These are phyloP conservation scores for Plestiodon gilberti DNA, from an alignment of 2,113 vertebrate genomes.

Conservation along the genomic window DNA sequence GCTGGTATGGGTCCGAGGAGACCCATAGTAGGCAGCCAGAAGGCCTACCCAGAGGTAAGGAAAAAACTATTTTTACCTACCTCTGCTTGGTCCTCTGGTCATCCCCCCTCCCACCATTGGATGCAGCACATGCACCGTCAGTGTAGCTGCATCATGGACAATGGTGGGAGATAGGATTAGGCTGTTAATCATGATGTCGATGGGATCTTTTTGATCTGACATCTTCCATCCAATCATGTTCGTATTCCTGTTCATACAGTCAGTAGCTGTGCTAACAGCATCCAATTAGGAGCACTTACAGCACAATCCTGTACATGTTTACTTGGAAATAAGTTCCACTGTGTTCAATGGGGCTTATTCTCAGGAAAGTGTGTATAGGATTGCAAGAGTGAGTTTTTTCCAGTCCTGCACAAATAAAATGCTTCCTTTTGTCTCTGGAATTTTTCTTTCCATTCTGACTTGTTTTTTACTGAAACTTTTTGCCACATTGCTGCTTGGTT, in stretches of 20 bases:
- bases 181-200: not conserved
- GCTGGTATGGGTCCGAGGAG: no score
- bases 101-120: no score
- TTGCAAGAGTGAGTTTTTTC: slow-evolving; percentile 16
- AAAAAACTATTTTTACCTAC: no score
- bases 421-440: slow-evolving; percentile 5
- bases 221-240: not conserved
- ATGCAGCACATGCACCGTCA: no score
- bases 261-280: not conserved
- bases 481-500: not conserved
- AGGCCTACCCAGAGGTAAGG: no score
- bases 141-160: no score
- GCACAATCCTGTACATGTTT: no score
- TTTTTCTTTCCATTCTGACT: slow-evolving; percentile 20
- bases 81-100: no score
- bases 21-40: no score
- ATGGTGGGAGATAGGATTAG: slow-evolving; percentile 13
- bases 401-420: not conserved
- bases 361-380: no score
- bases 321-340: no score
- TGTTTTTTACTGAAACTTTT: slow-evolving; percentile 1
- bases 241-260: not conserved
- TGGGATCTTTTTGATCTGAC: slow-evolving; percentile 2
- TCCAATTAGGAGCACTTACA: not conserved
- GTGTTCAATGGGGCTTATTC: no score